Conservation (phyloP, 2,113 vertebrate species). For the Hepsetus odoe region DNA sequence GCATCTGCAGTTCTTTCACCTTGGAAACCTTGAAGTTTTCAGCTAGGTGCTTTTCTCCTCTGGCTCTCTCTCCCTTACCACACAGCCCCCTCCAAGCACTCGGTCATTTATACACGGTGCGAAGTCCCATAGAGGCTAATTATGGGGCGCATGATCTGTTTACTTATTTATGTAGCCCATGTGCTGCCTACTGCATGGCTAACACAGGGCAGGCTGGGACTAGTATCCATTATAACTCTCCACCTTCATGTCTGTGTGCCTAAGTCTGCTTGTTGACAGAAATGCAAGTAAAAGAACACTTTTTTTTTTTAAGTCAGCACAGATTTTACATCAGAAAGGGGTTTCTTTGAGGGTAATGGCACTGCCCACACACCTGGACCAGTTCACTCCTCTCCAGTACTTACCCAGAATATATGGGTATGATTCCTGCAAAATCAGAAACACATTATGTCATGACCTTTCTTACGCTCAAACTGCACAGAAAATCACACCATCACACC, state of each 20-base stretch:
- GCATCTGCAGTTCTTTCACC: neutral
- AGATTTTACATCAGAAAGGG: neutral
- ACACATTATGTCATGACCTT: neutral
- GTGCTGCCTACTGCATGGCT: conserved; percentile 20
- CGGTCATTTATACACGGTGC: conserved; percentile 63
- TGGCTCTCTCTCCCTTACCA: neutral
- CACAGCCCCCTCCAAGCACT: neutral
- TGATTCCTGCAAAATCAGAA: neutral
- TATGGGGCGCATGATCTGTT: conserved; percentile 72
- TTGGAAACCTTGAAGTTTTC: conserved; percentile 25
- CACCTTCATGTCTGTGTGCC: neutral
- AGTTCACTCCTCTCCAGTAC: neutral
- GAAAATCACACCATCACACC: conserved; percentile 21
- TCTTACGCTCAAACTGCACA: neutral
- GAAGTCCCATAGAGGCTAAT: conserved; percentile 74
- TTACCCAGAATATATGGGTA: neutral
- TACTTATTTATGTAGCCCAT: conserved; percentile 68
- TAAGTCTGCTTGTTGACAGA: neutral
- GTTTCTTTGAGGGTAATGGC: neutral
- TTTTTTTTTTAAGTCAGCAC: neutral
- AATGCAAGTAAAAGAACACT: neutral
- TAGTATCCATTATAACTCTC: conserved; percentile 2
- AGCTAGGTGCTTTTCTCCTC: conserved; percentile 15
- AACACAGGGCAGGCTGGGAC: neutral
- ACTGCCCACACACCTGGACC: neutral